Evolutionary conservation across 2,113 vertebrate species (phyloP).

Genomic region (Mugil cephalus): DNA sequence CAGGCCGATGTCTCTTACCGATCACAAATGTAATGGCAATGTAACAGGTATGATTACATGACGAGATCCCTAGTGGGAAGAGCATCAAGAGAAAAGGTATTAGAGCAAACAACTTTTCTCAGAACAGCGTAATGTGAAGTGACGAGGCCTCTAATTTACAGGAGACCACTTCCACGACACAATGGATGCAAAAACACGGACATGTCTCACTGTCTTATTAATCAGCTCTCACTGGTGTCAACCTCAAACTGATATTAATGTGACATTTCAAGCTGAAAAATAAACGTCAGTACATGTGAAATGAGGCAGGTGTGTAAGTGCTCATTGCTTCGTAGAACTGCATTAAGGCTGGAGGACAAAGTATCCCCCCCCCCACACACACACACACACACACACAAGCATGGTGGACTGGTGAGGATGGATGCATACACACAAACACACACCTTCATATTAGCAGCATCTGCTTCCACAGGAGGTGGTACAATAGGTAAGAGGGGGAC

Average conservation of each 20-base stretch:
- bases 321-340: neutral
- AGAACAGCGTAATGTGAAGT: neutral
- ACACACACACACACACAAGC: constrained; percentile 51
- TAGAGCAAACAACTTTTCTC: neutral
- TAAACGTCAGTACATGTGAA: neutral
- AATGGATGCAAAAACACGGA: neutral
- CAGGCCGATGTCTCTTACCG: too few relatives aligned
- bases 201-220: neutral
- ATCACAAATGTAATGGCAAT: too few relatives aligned
- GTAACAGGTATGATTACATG: too few relatives aligned
- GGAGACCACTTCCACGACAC: neutral
- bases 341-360: constrained; percentile 29
- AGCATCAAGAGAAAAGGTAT: neutral
- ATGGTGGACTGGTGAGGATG: too few relatives aligned
- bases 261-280: neutral
- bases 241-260: neutral
- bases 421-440: constrained; percentile 21
- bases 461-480: constrained; percentile 76
- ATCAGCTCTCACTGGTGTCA: neutral
- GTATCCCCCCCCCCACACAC: too few relatives aligned
- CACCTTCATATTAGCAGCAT: constrained; percentile 62
- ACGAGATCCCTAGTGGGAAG: neutral
- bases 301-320: neutral
- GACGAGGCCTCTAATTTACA: neutral
- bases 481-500: constrained; percentile 55